Evolutionary conservation across 1,140 invertebrate genomes (phyloP).

Genomic region (Drosophila lacertosa): DNA sequence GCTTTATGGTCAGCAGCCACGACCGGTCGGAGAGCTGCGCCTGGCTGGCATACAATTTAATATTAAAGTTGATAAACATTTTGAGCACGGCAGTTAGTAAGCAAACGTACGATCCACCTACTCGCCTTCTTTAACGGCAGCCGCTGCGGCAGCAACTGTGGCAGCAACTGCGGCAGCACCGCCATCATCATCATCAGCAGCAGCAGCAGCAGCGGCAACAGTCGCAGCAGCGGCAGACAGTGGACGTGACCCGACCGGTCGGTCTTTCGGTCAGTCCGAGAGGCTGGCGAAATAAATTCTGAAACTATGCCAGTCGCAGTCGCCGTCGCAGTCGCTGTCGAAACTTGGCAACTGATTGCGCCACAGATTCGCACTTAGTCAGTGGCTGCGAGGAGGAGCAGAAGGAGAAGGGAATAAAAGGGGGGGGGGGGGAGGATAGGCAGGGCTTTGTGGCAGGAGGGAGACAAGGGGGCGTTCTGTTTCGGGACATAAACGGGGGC

Average conservation of each 20-base stretch:
- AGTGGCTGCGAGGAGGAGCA: slow-evolving; percentile 47
- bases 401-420: not conserved
- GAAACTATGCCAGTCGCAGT: slow-evolving; percentile 67
- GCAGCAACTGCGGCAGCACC: slow-evolving; percentile 49
- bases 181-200: slow-evolving; percentile 61
- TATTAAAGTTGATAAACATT: slow-evolving; percentile 84
- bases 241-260: slow-evolving; percentile 70
- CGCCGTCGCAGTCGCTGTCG: slow-evolving; percentile 28
- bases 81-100: slow-evolving; percentile 83
- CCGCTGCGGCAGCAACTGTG: slow-evolving; percentile 55
- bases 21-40: slow-evolving; percentile 64
- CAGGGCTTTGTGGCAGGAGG: not conserved
- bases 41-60: slow-evolving; percentile 79
- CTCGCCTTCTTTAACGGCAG: slow-evolving; percentile 80
- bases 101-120: slow-evolving; percentile 83
- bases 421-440: not conserved
- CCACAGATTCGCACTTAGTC: slow-evolving; percentile 82
- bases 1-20: slow-evolving; percentile 59
- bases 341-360: slow-evolving; percentile 74
- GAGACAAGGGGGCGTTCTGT: slow-evolving; percentile 36
- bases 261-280: slow-evolving; percentile 39
- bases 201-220: slow-evolving; percentile 45
- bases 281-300: slow-evolving; percentile 75
- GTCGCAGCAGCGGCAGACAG: slow-evolving; percentile 35
- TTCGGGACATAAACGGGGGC: slow-evolving; percentile 77